These are phyloP conservation scores for Barnardius zonarius DNA, from an alignment of 2,113 vertebrate species.

Conservation along the genomic window DNA sequence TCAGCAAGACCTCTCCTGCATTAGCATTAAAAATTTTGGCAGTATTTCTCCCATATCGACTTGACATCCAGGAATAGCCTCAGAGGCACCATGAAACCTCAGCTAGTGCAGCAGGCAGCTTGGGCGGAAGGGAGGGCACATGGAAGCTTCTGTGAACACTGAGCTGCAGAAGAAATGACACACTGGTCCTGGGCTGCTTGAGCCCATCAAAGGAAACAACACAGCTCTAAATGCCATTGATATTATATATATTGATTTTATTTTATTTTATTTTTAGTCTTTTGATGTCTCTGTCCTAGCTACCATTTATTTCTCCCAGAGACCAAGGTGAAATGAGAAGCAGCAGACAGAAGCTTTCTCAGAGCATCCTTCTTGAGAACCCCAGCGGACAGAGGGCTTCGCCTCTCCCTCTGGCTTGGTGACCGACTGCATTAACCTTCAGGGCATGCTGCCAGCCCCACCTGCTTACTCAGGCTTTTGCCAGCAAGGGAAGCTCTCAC, in stretches of 20 bases:
- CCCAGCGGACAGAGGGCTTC: neutral
- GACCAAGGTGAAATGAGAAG: neutral
- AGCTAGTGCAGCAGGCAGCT: neutral
- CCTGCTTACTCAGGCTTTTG: conserved; percentile 53
- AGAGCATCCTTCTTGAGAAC: neutral
- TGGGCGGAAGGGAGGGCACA: fast-evolving
- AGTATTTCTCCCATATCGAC: neutral
- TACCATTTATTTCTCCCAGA: neutral
- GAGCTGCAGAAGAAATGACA: neutral
- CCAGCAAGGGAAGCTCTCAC: neutral
- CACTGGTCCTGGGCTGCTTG: neutral
- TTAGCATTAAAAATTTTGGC: neutral
- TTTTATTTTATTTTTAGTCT: neutral
- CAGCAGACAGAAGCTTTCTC: neutral
- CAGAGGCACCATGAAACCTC: neutral
- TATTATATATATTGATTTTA: neutral
- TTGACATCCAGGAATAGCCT: conserved; percentile 1
- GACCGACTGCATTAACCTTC: conserved; percentile 17
- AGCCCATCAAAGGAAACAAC: neutral
- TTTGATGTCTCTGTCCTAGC: neutral
- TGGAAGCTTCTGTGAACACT: neutral
- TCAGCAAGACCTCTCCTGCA: neutral
- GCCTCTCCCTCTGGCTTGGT: neutral
- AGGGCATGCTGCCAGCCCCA: neutral
- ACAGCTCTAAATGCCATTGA: fast-evolving